Evolutionary conservation across 2,888 invertebrate genomes (phyloP).

Genomic region (Pseudoips prasinana): DNA sequence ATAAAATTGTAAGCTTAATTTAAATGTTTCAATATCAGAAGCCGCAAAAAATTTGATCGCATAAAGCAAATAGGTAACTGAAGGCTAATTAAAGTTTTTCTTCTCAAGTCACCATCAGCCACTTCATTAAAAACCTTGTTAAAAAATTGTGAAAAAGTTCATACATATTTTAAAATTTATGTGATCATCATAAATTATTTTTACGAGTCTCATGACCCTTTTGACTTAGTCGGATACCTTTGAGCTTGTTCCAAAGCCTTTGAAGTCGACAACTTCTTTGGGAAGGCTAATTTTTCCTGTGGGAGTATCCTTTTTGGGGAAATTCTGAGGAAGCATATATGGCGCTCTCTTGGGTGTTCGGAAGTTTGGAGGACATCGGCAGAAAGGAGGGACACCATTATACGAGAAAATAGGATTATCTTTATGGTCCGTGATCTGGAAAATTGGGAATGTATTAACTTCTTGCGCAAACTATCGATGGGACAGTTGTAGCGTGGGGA

Average conservation of each 20-base stretch:
- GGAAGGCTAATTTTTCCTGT: constrained; percentile 23
- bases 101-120: constrained; percentile 9
- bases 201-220: constrained; percentile 23
- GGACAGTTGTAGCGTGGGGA: too few species aligned
- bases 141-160: constrained; percentile 20
- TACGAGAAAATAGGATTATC: too few species aligned
- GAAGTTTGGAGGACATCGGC: too few species aligned
- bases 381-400: too few species aligned
- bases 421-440: too few species aligned
- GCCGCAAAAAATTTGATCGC: too few species aligned
- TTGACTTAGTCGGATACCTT: too few species aligned
- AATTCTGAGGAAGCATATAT: constrained; percentile 12
- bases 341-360: constrained; percentile 10
- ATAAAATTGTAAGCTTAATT: too few species aligned
- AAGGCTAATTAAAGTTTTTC: constrained; percentile 21
- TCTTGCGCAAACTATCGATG: too few species aligned
- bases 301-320: constrained; percentile 8
- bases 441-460: too few species aligned
- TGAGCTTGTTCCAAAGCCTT: constrained; percentile 22
- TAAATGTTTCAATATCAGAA: too few species aligned
- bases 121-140: constrained; percentile 22
- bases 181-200: constrained; percentile 41
- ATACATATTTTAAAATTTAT: constrained; percentile 41
- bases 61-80: too few species aligned
- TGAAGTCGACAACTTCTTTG: constrained; percentile 16